phyloP scores from a whole-genome alignment of 2,797 vertebrate genomes.

The Podarcis siculus region DNA sequence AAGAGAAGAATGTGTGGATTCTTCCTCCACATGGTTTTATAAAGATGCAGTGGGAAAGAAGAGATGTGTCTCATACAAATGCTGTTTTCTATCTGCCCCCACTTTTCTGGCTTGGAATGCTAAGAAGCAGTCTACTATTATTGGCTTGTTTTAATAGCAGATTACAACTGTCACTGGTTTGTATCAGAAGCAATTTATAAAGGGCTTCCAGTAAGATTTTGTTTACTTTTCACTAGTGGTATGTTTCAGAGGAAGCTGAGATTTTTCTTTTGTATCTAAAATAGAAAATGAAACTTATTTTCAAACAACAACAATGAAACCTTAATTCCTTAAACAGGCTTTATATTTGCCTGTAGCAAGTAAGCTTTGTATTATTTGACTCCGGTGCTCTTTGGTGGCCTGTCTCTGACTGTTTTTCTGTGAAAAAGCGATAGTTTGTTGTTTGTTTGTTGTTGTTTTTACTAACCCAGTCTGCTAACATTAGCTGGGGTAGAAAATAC shows the following conservation, averaged over 20 bases:
- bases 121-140: not conserved
- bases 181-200: not conserved
- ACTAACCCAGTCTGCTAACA: too few species aligned
- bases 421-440: too few species aligned
- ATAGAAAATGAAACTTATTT: too few species aligned
- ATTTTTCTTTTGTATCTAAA: too few species aligned
- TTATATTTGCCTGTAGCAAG: too few species aligned
- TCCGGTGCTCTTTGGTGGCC: too few species aligned
- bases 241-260: not conserved
- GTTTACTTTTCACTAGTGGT: not conserved
- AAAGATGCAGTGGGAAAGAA: not conserved
- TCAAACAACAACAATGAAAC: too few species aligned
- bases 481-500: too few species aligned
- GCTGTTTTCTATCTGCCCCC: not conserved
- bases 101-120: not conserved
- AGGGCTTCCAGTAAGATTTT: not conserved
- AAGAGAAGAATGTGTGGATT: not conserved
- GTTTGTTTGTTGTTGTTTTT: too few species aligned
- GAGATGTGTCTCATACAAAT: not conserved
- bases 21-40: not conserved
- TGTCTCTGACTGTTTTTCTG: too few species aligned
- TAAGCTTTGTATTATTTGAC: too few species aligned
- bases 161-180: not conserved
- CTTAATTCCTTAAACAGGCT: not conserved
- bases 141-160: not conserved